Base-by-base conservation (phyloP, 2,888 invertebrate species). In the Cylindroiulus punctatus region DNA sequence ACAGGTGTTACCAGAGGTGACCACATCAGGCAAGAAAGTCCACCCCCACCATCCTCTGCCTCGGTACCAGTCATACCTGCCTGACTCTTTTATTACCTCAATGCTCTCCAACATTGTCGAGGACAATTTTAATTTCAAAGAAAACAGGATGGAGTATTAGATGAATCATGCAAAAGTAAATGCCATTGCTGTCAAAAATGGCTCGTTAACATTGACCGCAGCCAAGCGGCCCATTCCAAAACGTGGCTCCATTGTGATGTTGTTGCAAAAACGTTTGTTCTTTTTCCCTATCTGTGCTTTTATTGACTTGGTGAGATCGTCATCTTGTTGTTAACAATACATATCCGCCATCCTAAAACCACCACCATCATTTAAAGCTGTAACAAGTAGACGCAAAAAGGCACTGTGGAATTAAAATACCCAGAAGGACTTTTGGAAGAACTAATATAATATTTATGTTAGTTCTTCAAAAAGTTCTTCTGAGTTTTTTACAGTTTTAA, bases 111-210 rank as follows among this genome's bases (percentile, higher is more conserved):
- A 76, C 76, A 76, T 30, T 76, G 76, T 76, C 12, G 2, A 76
- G 76, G 30, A 26, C 76, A 76, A 30, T 76, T 76, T 26, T 30
- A 14, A 76, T 30, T 76, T 76, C 76, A 26, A 76, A 76, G 76
- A 76, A 76, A 76, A 76, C 76, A 76, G 76, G 76, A 76, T 76
- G 30, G 76, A 76, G 30, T 30, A 76, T 76, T 76, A 76, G 30
- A 76, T 76, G 76, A 76, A 76, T 76, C 76, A 76, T 30, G 12
- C 30, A 14, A 14, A 52, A 52, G 52, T n/a, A 76, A 76, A 76
- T 76, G 76, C 30, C 76, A 76, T 30, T 76, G 76, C 12, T 76
- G 26, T 0, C 14, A 14, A 30, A 5, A 76, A 30, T 76, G 30
- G 3, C 52, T 52, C 52, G 52, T 52, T 52, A 52, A 4, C 3